Base-by-base conservation (phyloP, 2,888 invertebrate genomes). In the Liodrosophila aerea region DNA sequence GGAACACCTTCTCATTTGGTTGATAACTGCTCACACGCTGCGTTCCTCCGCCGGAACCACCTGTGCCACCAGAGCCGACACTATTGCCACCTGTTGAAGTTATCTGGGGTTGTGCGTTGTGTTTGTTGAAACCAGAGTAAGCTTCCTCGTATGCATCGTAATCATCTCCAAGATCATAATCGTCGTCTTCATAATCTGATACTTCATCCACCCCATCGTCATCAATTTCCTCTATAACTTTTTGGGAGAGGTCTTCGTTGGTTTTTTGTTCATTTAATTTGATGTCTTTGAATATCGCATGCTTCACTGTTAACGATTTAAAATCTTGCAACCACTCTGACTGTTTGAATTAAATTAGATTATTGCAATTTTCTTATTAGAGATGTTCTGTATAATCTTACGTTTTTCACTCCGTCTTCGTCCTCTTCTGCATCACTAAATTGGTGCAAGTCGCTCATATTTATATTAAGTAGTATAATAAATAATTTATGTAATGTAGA, bases 1-100 rank as follows among this genome's bases (percentile, higher is more conserved):
- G 93, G 62, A 96, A 93, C 0, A 96, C 86, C 81, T 97, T 97
- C 60, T 96, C 96, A 27, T 92, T 92, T 0, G 97, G 96, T 87
- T 97, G 97, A 85, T 92, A 96, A 56, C 91, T 92, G 43, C 90
- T 92, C 5, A 94, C 78, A 89, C 94, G 94, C 45, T 91, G 92
- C 0, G 93, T 89, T 88, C 52, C 40, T 7, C 56, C 39, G 0
- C 51, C 57, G 1, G 39, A 15, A 4, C 36, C 47, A 7, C 30
- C 58, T 2, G 59, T 18, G 1, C 43, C 49, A 0, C 41, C 46
- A 4, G 36, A 13, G 4, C 52, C 54, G 0, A 36, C 54, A 5
- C 50, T 34, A 0, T 1, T 30, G 15, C 51, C 56, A 4, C 62
- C 64, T 5, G 41, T 52, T 11, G 59, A 27, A 7, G 76, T 76